phyloP scores from a whole-genome alignment of 2,888 invertebrate genomes.

The Oxycera nigricornis region DNA sequence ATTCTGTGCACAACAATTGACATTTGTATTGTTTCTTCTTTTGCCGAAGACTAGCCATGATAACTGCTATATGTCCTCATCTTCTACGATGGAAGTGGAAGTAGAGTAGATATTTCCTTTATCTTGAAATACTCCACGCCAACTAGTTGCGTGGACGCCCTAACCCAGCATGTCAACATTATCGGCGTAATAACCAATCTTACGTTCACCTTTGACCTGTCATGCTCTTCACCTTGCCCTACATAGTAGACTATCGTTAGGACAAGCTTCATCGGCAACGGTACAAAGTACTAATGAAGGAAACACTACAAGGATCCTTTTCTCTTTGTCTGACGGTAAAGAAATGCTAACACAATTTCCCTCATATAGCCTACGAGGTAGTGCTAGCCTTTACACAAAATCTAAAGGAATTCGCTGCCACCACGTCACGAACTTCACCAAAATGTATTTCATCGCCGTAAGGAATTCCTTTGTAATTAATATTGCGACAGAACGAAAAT shows the following conservation, averaged over 20 bases:
- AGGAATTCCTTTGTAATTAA: conserved; percentile 14
- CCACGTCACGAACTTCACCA: neutral
- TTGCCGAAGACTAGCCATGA: too few relatives aligned
- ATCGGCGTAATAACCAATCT: neutral
- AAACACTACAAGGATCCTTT: conserved; percentile 5
- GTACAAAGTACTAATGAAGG: conserved; percentile 21
- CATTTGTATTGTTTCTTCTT: too few relatives aligned
- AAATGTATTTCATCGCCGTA: conserved; percentile 6
- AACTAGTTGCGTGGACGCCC: too few relatives aligned
- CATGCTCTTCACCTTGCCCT: neutral
- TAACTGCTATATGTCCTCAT: too few relatives aligned
- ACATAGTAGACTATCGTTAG: neutral
- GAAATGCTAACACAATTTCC: conserved; percentile 15
- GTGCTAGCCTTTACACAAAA: neutral
- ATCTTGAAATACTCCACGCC: too few relatives aligned
- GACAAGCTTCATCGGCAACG: neutral
- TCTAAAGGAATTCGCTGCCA: neutral
- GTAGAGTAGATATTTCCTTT: too few relatives aligned
- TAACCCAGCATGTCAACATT: too few relatives aligned
- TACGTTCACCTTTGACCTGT: conserved; percentile 12
- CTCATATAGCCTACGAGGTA: neutral
- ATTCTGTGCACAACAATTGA: too few relatives aligned
- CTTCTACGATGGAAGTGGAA: too few relatives aligned
- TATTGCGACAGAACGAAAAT: conserved; percentile 2
- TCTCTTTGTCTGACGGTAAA: neutral